Evolutionary conservation across 2,797 vertebrate genomes (phyloP).

Genomic region (Chelon labrosus): DNA sequence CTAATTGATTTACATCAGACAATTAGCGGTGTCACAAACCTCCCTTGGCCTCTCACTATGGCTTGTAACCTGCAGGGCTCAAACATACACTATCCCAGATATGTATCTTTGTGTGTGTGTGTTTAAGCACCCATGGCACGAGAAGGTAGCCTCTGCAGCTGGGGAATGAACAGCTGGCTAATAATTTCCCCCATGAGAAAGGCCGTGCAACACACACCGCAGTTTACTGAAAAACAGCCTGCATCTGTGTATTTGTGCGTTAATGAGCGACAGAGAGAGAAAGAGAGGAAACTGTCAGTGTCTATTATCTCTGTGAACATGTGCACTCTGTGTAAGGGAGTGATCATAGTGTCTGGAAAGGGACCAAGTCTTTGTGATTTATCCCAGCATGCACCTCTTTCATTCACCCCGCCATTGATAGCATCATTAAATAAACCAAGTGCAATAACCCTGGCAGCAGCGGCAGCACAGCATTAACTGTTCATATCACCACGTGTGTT

Average conservation of each 20-base stretch:
- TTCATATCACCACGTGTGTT: conserved; percentile 54
- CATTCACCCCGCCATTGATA: conserved; percentile 58
- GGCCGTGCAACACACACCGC: conserved; percentile 36
- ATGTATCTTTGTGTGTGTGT: conserved; percentile 20
- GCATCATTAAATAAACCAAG: conserved; percentile 73
- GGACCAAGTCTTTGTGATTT: conserved; percentile 44
- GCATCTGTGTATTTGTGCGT: conserved; percentile 68
- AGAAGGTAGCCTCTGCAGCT: conserved; percentile 52
- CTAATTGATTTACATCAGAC: conserved; percentile 79
- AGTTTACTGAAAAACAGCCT: conserved; percentile 59
- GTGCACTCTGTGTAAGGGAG: conserved; percentile 18
- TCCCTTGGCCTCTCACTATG: conserved; percentile 50
- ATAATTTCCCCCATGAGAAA: conserved; percentile 70
- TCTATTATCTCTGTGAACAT: conserved; percentile 37
- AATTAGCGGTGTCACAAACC: conserved; percentile 64
- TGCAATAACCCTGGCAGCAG: conserved; percentile 51
- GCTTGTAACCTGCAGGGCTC: conserved; percentile 58
- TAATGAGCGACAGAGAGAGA: conserved; percentile 57
- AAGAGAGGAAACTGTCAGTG: conserved; percentile 50
- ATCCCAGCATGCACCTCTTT: conserved; percentile 50
- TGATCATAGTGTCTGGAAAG: conserved; percentile 32
- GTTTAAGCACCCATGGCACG: conserved; percentile 41
- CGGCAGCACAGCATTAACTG: conserved; percentile 27
- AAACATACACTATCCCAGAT: conserved; percentile 30
- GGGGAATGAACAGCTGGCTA: conserved; percentile 75